These are phyloP conservation scores for Drosophila ezoana DNA, from an alignment of 2,888 invertebrate genomes.

Conservation along the genomic window DNA sequence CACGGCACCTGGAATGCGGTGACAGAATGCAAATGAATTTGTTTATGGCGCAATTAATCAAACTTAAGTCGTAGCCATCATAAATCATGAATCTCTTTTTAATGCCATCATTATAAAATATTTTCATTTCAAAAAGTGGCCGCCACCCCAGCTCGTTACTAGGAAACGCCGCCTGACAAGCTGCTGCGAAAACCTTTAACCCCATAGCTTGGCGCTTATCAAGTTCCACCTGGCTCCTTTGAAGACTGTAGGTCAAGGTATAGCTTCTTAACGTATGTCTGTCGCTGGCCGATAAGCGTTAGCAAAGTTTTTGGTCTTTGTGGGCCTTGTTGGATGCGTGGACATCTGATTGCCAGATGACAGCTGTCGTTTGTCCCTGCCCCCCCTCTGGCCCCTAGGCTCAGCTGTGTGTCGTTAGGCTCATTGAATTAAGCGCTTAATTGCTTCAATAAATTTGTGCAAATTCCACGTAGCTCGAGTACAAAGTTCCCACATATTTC, in stretches of 20 bases:
- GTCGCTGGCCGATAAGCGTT: conserved; percentile 32
- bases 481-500: conserved; percentile 69
- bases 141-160: neutral
- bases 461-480: conserved; percentile 55
- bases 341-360: conserved; percentile 7
- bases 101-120: conserved; percentile 36
- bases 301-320: conserved; percentile 21
- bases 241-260: conserved; percentile 27
- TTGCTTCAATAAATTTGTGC: conserved; percentile 75
- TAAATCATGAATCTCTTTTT: conserved; percentile 57
- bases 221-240: conserved; percentile 15
- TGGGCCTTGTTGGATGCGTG: conserved; percentile 4
- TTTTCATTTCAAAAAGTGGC: conserved; percentile 22
- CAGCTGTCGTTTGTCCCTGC: conserved; percentile 23
- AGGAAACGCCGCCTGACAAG: neutral
- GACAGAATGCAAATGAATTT: conserved; percentile 39
- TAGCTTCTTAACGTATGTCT: conserved; percentile 16
- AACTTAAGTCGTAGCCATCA: conserved; percentile 35
- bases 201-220: conserved; percentile 28
- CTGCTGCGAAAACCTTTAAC: conserved; percentile 16
- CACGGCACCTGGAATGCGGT: conserved; percentile 11
- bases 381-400: neutral
- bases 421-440: conserved; percentile 76
- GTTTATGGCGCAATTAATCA: conserved; percentile 67
- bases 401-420: conserved; percentile 6